phyloP scores from a whole-genome alignment of 2,888 invertebrate species.

The Phanerotoma sp. region DNA sequence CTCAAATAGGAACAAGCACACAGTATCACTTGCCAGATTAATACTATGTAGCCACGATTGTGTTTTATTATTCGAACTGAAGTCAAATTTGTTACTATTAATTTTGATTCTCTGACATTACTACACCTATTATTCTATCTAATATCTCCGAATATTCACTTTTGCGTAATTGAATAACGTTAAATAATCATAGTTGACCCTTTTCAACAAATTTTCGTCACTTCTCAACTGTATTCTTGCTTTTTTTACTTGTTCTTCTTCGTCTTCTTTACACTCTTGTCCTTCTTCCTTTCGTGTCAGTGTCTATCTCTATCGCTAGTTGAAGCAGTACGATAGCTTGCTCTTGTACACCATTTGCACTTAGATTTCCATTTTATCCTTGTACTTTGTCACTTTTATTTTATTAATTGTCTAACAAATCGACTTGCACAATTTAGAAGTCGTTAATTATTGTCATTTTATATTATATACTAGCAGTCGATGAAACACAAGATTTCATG shows the following conservation, averaged over 20 bases:
- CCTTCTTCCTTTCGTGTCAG: not conserved
- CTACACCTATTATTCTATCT: too few relatives aligned
- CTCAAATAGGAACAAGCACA: slow-evolving; percentile 11
- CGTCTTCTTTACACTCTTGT: not conserved
- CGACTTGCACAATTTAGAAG: not conserved
- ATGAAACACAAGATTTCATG: slow-evolving; percentile 5
- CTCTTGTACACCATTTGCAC: slow-evolving; percentile 7
- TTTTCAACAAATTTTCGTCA: not conserved
- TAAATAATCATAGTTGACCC: not conserved
- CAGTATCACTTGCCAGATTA: not conserved
- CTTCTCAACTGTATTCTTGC: not conserved
- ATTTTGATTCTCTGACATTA: too few relatives aligned
- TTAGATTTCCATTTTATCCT: not conserved
- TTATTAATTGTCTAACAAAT: not conserved
- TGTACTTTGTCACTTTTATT: not conserved
- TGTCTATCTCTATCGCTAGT: slow-evolving; percentile 7
- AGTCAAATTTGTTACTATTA: too few relatives aligned
- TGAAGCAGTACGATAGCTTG: not conserved
- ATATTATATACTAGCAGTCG: not conserved
- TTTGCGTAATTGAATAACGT: too few relatives aligned
- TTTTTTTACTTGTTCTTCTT: not conserved
- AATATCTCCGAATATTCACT: too few relatives aligned
- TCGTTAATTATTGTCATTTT: not conserved
- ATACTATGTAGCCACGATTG: not conserved
- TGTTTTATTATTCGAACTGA: too few relatives aligned